These are phyloP conservation scores for Watsonalla cultraria DNA, from an alignment of 2,888 invertebrate species.

Conservation along the genomic window DNA sequence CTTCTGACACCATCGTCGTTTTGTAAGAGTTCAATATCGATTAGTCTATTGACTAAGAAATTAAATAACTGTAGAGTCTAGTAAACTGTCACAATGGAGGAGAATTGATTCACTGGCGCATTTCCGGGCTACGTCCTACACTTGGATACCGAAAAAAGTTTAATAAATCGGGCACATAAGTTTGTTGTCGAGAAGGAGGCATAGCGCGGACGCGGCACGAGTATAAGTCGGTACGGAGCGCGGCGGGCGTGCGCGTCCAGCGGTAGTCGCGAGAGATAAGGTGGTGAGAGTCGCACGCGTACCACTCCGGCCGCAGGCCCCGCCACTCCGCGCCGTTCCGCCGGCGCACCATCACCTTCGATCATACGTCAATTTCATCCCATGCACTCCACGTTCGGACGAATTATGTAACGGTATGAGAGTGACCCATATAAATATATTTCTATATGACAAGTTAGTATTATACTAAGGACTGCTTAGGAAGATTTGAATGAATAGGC, in stretches of 20 bases:
- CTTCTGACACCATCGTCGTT: conserved; percentile 80
- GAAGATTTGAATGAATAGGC: conserved; percentile 3
- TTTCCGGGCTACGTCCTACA: conserved; percentile 58
- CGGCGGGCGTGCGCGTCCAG: conserved; percentile 70
- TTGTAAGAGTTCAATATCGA: conserved; percentile 28
- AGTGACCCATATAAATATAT: conserved; percentile 51
- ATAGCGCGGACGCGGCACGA: conserved; percentile 63
- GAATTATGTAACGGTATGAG: conserved; percentile 69
- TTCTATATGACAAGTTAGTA: background rate
- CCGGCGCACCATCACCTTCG: conserved; percentile 52
- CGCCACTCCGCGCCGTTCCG: conserved; percentile 49
- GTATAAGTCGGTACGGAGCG: conserved; percentile 49
- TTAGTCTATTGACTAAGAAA: conserved; percentile 10
- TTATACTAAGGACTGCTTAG: background rate
- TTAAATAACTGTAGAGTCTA: conserved; percentile 8
- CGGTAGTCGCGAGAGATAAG: conserved; percentile 79
- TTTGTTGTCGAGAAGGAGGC: conserved; percentile 56
- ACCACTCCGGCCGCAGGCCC: conserved; percentile 41
- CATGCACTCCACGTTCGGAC: conserved; percentile 51
- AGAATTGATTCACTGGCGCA: conserved; percentile 46
- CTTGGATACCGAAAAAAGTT: conserved; percentile 53
- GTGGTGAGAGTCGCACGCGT: conserved; percentile 75
- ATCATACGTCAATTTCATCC: conserved; percentile 64
- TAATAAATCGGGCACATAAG: conserved; percentile 51
- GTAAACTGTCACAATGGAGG: conserved; percentile 26